Conservation (phyloP, 1,140 invertebrate genomes). For the Dendrolimus punctatus region DNA sequence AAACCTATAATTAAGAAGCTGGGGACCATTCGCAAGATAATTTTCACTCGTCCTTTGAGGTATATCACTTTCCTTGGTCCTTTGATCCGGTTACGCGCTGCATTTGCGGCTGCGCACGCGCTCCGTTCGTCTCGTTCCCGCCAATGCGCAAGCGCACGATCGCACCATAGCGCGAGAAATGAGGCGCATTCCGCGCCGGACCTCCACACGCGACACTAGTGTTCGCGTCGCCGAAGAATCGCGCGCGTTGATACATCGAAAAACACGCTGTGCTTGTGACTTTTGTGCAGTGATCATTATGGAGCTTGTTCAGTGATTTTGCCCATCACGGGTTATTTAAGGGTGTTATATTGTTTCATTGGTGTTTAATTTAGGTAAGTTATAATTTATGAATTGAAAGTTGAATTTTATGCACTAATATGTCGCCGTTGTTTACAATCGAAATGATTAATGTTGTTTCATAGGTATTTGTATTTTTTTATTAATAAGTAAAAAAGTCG, state of each 20-base stretch:
- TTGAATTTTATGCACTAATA: conserved; percentile 4
- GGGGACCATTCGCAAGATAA: too few relatives aligned
- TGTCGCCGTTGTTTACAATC: too few relatives aligned
- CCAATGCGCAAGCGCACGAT: conserved; percentile 30
- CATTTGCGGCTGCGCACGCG: too few relatives aligned
- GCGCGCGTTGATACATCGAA: conserved; percentile 26
- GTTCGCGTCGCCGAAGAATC: conserved; percentile 48
- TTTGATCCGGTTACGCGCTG: too few relatives aligned
- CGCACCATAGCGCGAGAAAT: conserved; percentile 15
- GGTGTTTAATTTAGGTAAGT: conserved; percentile 29
- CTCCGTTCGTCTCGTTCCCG: too few relatives aligned
- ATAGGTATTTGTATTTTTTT: too few relatives aligned
- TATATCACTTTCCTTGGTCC: too few relatives aligned
- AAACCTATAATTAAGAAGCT: too few relatives aligned
- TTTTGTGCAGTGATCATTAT: conserved; percentile 51
- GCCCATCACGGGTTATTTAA: conserved; percentile 43
- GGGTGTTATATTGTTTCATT: conserved; percentile 6
- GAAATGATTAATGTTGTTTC: too few relatives aligned
- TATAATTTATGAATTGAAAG: conserved; percentile 35
- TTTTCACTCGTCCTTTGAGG: too few relatives aligned
- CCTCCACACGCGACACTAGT: conserved; percentile 51
- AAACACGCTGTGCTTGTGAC: conserved; percentile 31
- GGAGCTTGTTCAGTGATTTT: conserved; percentile 46
- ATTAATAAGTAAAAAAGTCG: too few relatives aligned
- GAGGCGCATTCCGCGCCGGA: conserved; percentile 32